Evolutionary conservation across 2,888 invertebrate genomes (phyloP), one percentile per base, ranked within the genome.

Genomic region (Operophtera brumata): DNA sequence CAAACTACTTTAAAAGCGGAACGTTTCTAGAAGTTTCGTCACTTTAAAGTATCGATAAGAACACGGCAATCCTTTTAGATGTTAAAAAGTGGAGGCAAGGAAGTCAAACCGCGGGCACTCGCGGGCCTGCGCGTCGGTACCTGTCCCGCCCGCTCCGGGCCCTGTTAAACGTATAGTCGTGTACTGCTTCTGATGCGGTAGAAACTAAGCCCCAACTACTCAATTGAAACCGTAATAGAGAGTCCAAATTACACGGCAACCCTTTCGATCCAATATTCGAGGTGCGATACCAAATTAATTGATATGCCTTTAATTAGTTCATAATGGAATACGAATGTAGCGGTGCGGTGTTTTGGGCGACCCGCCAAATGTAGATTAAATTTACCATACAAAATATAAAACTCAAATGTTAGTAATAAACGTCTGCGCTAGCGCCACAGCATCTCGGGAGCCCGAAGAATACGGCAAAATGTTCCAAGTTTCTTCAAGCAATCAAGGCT

Each of bases 401-500:
- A 86, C 84, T 86, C 80, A 84, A 84, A 86, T 79, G 78, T 80
- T 78, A 82, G 84, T 77, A 86, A 88, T 86, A 84, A 86, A 84
- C 80, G 86, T 84, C 81, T 82, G 82, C 80, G 83, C 82, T 77
- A 78, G 82, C 81, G 77, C 78, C 82, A 76, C 82, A 80, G 77
- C 79, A 87, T 89, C 87, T 85, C 77, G 87, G 89, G 89, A 89
- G 84, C 80, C 72, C 77, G 83, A 89, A 89, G 89, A 89, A 89
- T 87, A 88, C 86, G 83, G 84, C 83, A 83, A 86, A 90, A 90
- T 89, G 89, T 88, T 83, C 86, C 86, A 90, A 90, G 84, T 90
- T 90, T 90, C 86, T 88, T 85, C 82, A 83, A 89, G 90, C 89
- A 90, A 90, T 90, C 90, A 89, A 84, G 88, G 85, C 90, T 90